Percentiles rank a stretch among this genome's conserved stretches.
phyloP scores from a whole-genome alignment of 1,140 invertebrate species.

The Zeugodacus cucurbitae region DNA sequence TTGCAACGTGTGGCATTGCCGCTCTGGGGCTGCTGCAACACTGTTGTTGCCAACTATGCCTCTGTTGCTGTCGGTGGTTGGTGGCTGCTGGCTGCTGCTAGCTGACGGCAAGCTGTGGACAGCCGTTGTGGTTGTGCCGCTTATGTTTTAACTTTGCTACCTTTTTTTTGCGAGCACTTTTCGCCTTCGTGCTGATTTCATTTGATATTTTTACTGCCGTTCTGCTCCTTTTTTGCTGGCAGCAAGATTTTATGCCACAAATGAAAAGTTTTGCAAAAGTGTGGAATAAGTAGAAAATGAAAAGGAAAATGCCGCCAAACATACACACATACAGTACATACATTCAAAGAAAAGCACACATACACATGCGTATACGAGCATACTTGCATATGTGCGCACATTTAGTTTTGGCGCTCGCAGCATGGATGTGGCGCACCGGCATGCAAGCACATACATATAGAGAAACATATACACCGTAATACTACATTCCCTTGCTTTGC shows the following conservation, averaged over 20 bases:
- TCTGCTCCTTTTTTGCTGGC: background rate
- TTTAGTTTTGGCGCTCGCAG: background rate
- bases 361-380: background rate
- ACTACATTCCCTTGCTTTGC: background rate
- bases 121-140: slow-evolving; percentile 4
- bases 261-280: slow-evolving; percentile 5
- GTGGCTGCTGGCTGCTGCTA: background rate
- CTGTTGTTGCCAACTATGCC: background rate
- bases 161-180: slow-evolving; percentile 14
- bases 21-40: background rate
- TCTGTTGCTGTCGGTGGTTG: slow-evolving; percentile 40
- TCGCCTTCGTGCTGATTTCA: slow-evolving; percentile 11
- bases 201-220: background rate
- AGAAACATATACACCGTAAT: background rate
- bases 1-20: background rate
- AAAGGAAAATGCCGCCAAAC: background rate
- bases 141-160: background rate
- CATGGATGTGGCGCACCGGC: too few species aligned
- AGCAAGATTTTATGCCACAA: background rate
- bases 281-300: background rate
- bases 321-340: background rate
- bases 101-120: slow-evolving; percentile 16
- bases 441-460: too few species aligned
- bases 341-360: background rate
- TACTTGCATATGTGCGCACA: too few species aligned